phyloP scores from a whole-genome alignment of 2,888 invertebrate genomes.

The Dasypolia templi region DNA sequence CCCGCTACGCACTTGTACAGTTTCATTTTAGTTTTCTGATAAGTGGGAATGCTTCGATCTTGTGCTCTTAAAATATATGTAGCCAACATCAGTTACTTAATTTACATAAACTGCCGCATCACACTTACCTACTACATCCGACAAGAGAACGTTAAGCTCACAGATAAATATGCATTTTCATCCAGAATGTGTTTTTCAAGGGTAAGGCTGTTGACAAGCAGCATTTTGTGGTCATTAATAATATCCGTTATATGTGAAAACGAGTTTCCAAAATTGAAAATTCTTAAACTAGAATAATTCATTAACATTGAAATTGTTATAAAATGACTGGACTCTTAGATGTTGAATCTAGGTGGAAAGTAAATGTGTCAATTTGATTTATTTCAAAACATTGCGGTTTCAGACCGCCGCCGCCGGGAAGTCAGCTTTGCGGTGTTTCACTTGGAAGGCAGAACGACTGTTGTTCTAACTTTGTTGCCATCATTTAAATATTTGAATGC shows the following conservation, averaged over 20 bases:
- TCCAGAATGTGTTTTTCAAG: constrained; percentile 23
- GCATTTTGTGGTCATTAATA: background rate
- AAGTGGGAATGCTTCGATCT: background rate
- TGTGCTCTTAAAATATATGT: background rate
- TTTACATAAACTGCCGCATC: background rate
- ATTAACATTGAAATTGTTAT: constrained; percentile 2
- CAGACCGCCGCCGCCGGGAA: constrained; percentile 8
- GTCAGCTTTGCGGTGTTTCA: background rate
- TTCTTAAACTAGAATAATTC: constrained; percentile 12
- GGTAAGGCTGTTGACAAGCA: constrained; percentile 10
- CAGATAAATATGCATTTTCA: background rate
- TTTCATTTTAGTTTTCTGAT: background rate
- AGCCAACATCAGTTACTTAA: background rate
- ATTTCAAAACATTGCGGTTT: constrained; percentile 19
- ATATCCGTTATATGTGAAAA: constrained; percentile 38
- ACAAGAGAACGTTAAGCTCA: background rate
- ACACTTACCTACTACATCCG: background rate
- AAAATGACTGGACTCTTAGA: background rate
- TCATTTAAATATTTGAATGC: background rate
- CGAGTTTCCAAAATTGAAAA: constrained; percentile 35
- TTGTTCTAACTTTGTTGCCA: background rate
- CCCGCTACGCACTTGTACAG: background rate
- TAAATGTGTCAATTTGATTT: background rate
- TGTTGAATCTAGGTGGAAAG: background rate
- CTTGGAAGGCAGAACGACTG: background rate